Percentiles rank a stretch among this genome's conserved stretches.
Evolutionary conservation across 2,797 vertebrate genomes (phyloP).

Genomic region (Chelmon rostratus): DNA sequence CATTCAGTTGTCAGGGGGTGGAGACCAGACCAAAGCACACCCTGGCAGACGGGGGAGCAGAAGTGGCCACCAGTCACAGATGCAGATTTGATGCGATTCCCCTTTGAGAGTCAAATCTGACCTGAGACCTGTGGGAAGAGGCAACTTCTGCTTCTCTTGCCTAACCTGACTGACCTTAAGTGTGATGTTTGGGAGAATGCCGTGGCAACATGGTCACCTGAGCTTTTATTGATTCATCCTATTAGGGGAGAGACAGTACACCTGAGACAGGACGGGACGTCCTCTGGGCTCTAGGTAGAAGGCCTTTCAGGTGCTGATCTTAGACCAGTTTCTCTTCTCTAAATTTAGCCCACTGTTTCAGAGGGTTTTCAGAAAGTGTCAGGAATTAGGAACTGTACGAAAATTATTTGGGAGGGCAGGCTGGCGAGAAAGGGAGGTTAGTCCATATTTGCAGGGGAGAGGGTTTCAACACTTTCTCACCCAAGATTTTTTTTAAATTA

Average conservation of each 20-base stretch:
- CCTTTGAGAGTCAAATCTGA: constrained; percentile 32
- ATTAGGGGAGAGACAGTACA: constrained; percentile 33
- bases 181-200: constrained; percentile 67
- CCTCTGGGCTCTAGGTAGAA: constrained; percentile 36
- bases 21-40: constrained; percentile 65
- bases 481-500: too few species aligned
- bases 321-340: constrained; percentile 7
- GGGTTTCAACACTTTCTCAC: background rate
- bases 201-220: constrained; percentile 58
- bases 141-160: constrained; percentile 30
- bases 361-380: background rate
- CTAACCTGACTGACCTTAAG: constrained; percentile 61
- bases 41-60: constrained; percentile 29
- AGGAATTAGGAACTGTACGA: constrained; percentile 20
- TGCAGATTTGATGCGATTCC: constrained; percentile 12
- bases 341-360: background rate
- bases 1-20: constrained; percentile 33
- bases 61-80: constrained; percentile 1
- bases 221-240: constrained; percentile 66
- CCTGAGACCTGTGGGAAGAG: constrained; percentile 18
- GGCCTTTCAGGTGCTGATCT: constrained; percentile 21
- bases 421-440: background rate
- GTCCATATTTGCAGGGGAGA: background rate
- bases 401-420: background rate
- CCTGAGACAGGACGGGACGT: constrained; percentile 47